Conservation (phyloP, 2,113 vertebrate species). For the Alouatta palliata region DNA sequence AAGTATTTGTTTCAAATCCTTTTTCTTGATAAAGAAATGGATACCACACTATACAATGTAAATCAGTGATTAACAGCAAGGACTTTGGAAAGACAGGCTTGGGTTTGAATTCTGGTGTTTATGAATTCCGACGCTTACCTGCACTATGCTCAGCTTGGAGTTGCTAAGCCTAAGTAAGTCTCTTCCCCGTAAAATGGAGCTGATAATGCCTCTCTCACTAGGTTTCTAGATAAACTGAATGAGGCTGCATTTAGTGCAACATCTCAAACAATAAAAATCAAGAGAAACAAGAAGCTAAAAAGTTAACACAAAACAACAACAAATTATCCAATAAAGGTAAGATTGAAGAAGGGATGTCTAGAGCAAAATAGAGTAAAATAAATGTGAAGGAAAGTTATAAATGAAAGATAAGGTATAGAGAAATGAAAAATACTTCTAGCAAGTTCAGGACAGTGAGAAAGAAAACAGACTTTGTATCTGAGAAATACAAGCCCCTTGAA, state of each 20-base stretch:
- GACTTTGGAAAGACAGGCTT: neutral
- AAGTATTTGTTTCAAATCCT: neutral
- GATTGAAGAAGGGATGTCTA: accelerated
- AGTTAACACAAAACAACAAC: neutral
- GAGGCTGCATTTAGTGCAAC: neutral
- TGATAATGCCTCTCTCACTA: neutral
- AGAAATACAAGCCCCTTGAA: neutral
- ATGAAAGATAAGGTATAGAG: neutral
- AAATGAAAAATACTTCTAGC: neutral
- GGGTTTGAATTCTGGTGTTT: neutral
- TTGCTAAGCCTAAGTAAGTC: accelerated
- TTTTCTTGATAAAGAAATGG: neutral
- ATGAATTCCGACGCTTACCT: neutral
- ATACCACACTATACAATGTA: neutral
- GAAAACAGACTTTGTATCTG: neutral
- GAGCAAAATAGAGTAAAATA: neutral
- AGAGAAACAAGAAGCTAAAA: neutral
- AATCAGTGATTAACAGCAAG: neutral
- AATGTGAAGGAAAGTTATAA: neutral
- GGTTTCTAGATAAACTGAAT: neutral
- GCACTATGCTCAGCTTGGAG: neutral
- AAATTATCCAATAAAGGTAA: neutral
- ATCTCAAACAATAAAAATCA: neutral
- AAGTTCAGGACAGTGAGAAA: neutral
- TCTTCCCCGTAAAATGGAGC: too few relatives aligned